Percentiles rank a stretch among this genome's conserved stretches.
These are phyloP conservation scores for Cyphomyrmex costatus DNA, from an alignment of 1,140 invertebrate genomes.

Conservation along the genomic window DNA sequence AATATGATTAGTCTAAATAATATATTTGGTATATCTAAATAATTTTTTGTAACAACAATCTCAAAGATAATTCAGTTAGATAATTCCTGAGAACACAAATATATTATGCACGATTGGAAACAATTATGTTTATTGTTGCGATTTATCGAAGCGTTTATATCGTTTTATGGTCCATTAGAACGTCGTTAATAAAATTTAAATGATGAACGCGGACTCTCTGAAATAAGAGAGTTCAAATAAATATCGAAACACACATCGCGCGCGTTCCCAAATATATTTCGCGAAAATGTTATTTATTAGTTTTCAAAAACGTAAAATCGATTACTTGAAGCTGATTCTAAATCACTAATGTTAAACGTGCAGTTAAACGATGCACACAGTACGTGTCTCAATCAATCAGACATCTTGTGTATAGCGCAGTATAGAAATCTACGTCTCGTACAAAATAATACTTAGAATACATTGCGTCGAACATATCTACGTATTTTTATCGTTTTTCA, in stretches of 20 bases:
- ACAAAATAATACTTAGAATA: conserved; percentile 30
- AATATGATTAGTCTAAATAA: background rate
- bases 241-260: conserved; percentile 19
- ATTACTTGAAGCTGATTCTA: background rate
- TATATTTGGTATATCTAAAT: background rate
- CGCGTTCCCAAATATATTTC: conserved; percentile 18
- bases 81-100: conserved; percentile 28
- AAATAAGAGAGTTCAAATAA: conserved; percentile 30
- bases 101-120: background rate
- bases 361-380: background rate
- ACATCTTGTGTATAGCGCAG: background rate
- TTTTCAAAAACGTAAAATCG: background rate
- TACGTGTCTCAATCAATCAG: background rate
- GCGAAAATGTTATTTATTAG: background rate
- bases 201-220: conserved; percentile 15
- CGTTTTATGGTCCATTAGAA: conserved; percentile 41
- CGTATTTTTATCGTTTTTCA: conserved; percentile 49
- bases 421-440: conserved; percentile 16
- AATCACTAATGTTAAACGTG: background rate
- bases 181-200: conserved; percentile 44
- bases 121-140: conserved; percentile 22
- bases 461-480: conserved; percentile 26
- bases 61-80: conserved; percentile 14
- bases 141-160: conserved; percentile 35
- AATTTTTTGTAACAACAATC: background rate